phyloP scores from a whole-genome alignment of 2,797 vertebrate genomes.

The Acanthurus leucopareius region DNA sequence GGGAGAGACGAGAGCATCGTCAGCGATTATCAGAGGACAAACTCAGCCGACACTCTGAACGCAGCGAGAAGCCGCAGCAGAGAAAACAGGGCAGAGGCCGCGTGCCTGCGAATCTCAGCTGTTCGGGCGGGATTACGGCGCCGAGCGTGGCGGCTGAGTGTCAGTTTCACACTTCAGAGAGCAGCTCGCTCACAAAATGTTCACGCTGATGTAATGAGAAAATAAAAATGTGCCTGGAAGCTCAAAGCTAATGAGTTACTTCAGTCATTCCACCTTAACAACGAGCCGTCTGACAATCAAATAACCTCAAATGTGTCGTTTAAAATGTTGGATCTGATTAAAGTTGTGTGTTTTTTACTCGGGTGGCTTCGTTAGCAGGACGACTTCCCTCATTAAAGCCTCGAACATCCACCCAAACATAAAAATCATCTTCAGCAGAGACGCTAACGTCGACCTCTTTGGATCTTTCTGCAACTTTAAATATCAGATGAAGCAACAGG shows the following conservation, averaged over 20 bases:
- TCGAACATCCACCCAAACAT: no score
- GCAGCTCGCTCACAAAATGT: constrained; percentile 25
- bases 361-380: no score
- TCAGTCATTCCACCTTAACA: neutral
- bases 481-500: no score
- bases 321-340: no score
- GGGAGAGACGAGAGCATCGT: neutral
- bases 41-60: constrained; percentile 36
- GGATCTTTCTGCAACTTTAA: no score
- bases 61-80: constrained; percentile 23
- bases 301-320: no score
- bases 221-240: neutral
- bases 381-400: no score
- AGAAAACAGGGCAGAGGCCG: constrained; percentile 22
- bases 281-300: no score
- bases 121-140: constrained; percentile 22
- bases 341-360: no score
- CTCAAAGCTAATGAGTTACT: neutral
- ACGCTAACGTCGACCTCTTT: no score
- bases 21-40: constrained; percentile 16
- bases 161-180: constrained; percentile 58
- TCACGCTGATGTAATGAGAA: constrained; percentile 17
- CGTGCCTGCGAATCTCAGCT: constrained; percentile 37
- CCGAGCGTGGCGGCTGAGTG: constrained; percentile 6
- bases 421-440: no score